phyloP scores from a whole-genome alignment of 2,888 invertebrate genomes.

The Pedicia rivosa region DNA sequence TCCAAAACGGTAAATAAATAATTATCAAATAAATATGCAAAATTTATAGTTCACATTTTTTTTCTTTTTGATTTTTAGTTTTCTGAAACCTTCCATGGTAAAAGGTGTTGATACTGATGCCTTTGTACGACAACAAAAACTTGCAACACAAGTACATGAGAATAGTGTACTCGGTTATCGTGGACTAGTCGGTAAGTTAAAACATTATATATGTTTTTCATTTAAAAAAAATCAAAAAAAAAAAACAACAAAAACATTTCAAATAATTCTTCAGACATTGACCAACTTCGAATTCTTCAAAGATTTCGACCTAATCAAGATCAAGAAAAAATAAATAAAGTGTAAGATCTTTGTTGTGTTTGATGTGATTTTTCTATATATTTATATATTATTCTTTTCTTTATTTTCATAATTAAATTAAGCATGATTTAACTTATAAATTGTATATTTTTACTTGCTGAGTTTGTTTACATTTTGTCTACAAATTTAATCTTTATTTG shows the following conservation, averaged over 20 bases:
- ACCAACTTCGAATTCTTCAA: slow-evolving; percentile 14
- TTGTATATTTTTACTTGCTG: too few species aligned
- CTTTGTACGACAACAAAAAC: slow-evolving; percentile 57
- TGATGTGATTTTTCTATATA: too few species aligned
- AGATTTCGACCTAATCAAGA: slow-evolving; percentile 14
- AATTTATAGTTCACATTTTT: too few species aligned
- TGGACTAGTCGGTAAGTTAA: slow-evolving; percentile 47
- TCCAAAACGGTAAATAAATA: slow-evolving; percentile 36
- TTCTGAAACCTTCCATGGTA: slow-evolving; percentile 64
- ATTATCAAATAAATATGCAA: too few species aligned
- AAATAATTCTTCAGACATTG: slow-evolving; percentile 11
- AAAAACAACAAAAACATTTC: slow-evolving; percentile 5
- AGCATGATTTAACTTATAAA: too few species aligned
- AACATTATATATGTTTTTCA: too few species aligned
- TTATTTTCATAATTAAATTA: too few species aligned
- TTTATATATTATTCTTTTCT: too few species aligned
- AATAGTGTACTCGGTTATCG: slow-evolving; percentile 61
- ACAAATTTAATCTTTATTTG: too few species aligned
- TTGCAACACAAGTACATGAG: slow-evolving; percentile 55
- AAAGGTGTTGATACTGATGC: slow-evolving; percentile 60
- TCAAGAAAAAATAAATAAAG: slow-evolving; percentile 8
- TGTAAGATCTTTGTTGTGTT: too few species aligned
- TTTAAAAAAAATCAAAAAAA: not conserved
- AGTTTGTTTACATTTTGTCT: too few species aligned
- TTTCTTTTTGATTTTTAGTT: slow-evolving; percentile 28